Conservation (phyloP, 1,140 invertebrate species). For the Prorops nasuta region DNA sequence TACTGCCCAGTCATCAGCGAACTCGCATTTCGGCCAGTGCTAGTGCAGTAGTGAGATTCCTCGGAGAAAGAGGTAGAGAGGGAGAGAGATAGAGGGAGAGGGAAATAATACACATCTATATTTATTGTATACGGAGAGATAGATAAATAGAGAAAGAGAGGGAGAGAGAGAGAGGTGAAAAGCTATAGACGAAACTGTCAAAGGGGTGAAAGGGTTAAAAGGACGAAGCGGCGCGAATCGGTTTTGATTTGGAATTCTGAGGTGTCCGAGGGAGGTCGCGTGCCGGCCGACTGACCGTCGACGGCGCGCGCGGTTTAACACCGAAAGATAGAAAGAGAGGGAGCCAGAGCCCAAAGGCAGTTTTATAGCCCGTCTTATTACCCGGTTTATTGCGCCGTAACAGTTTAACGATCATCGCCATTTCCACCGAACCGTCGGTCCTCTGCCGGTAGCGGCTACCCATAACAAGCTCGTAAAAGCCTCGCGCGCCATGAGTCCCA, state of each 20-base stretch:
- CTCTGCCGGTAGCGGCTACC: slow-evolving; percentile 22
- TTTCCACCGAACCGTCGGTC: slow-evolving; percentile 22
- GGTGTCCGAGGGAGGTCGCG: slow-evolving; percentile 34
- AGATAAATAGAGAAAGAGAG: no score
- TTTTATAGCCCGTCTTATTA: slow-evolving; percentile 51
- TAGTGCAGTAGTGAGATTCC: slow-evolving; percentile 42
- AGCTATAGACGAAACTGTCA: slow-evolving; percentile 8
- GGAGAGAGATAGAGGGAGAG: no score
- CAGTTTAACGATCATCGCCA: slow-evolving; percentile 51
- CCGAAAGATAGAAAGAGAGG: background rate
- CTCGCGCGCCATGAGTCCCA: slow-evolving; percentile 38
- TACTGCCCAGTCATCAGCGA: slow-evolving; percentile 30
- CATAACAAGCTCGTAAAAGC: slow-evolving; percentile 46
- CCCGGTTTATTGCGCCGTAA: slow-evolving; percentile 55
- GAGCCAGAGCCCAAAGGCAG: slow-evolving; percentile 26
- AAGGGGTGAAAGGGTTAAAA: no score
- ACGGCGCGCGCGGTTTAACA: slow-evolving; percentile 24
- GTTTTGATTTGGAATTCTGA: no score
- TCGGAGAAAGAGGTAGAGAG: no score
- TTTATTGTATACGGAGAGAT: no score
- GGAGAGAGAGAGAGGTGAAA: no score
- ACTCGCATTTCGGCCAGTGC: slow-evolving; percentile 48
- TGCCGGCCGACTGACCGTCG: slow-evolving; percentile 37
- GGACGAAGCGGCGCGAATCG: no score
- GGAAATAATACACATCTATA: no score